Conservation (phyloP, 2,888 invertebrate species). For the Galeopsomyia nigrocyanea region DNA sequence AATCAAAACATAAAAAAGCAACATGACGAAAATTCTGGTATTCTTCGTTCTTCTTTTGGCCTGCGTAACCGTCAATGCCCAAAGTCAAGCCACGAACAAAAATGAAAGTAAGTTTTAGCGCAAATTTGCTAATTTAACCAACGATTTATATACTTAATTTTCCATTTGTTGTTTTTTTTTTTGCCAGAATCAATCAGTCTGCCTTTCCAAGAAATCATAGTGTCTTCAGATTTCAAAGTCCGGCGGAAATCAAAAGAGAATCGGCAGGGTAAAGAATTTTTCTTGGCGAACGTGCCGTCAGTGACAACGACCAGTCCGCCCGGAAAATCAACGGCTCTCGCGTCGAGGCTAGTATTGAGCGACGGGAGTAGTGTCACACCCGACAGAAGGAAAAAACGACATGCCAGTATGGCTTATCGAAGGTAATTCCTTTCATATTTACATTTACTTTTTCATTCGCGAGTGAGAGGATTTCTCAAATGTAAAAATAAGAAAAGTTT, state of each 20-base stretch:
- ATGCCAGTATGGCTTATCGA: constrained; percentile 52
- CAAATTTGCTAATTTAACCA: constrained; percentile 24
- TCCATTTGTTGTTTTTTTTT: too few relatives aligned
- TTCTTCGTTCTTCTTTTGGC: constrained; percentile 60
- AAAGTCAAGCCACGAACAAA: constrained; percentile 58
- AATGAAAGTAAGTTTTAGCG: constrained; percentile 54
- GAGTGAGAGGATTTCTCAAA: too few relatives aligned
- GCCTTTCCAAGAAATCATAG: constrained; percentile 69
- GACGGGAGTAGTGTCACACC: constrained; percentile 61
- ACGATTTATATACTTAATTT: too few relatives aligned
- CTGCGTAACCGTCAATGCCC: constrained; percentile 62
- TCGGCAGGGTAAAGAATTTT: constrained; percentile 64
- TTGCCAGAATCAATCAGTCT: constrained; percentile 62
- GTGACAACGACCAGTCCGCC: constrained; percentile 59
- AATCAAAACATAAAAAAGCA: constrained; percentile 19
- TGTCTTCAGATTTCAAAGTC: constrained; percentile 65
- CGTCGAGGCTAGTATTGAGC: constrained; percentile 60
- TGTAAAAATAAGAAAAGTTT: too few relatives aligned
- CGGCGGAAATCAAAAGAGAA: constrained; percentile 66
- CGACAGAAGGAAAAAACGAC: constrained; percentile 60
- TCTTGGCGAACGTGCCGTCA: constrained; percentile 64
- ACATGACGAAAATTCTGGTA: constrained; percentile 57
- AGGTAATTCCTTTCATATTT: constrained; percentile 52
- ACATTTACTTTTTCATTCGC: too few relatives aligned
- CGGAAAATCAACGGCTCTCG: constrained; percentile 60